Evolutionary conservation across 2,113 vertebrate species (phyloP).

Genomic region (Gila orcuttii): DNA sequence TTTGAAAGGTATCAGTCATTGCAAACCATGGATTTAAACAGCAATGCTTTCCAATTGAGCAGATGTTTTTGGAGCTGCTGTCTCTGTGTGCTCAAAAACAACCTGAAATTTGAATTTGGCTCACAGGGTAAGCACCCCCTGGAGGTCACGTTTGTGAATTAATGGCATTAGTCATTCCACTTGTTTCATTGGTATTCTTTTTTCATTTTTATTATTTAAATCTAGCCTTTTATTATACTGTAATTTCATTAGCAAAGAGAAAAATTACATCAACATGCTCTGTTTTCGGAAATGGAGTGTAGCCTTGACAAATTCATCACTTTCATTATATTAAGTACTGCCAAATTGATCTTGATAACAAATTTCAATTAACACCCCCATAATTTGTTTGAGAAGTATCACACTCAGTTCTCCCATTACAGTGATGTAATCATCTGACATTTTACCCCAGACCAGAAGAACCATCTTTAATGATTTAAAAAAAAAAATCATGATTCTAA

Average conservation of each 20-base stretch:
- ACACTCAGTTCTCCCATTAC: slow-evolving; percentile 64
- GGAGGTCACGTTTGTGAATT: background rate
- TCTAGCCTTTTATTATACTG: slow-evolving; percentile 20
- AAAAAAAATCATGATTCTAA: background rate
- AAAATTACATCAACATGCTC: slow-evolving; percentile 36
- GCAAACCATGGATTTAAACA: slow-evolving; percentile 18
- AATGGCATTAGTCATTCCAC: background rate
- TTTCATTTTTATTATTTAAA: slow-evolving; percentile 42
- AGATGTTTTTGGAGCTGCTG: background rate
- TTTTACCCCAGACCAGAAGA: slow-evolving; percentile 1
- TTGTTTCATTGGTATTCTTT: background rate
- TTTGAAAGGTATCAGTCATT: background rate
- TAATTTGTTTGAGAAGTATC: slow-evolving; percentile 69
- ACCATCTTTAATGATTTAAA: background rate
- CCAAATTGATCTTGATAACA: slow-evolving; percentile 77
- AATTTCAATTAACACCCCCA: slow-evolving; percentile 73
- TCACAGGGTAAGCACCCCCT: background rate
- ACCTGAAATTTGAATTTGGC: background rate
- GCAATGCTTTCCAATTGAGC: background rate
- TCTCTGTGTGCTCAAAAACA: background rate
- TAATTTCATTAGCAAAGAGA: slow-evolving; percentile 42
- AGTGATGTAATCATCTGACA: slow-evolving; percentile 57
- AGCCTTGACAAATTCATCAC: slow-evolving; percentile 59
- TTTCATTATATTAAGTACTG: slow-evolving; percentile 72
- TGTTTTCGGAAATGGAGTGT: slow-evolving; percentile 52